Conservation (phyloP, 2,888 invertebrate species). For the Rhaphigaster nebulosa region DNA sequence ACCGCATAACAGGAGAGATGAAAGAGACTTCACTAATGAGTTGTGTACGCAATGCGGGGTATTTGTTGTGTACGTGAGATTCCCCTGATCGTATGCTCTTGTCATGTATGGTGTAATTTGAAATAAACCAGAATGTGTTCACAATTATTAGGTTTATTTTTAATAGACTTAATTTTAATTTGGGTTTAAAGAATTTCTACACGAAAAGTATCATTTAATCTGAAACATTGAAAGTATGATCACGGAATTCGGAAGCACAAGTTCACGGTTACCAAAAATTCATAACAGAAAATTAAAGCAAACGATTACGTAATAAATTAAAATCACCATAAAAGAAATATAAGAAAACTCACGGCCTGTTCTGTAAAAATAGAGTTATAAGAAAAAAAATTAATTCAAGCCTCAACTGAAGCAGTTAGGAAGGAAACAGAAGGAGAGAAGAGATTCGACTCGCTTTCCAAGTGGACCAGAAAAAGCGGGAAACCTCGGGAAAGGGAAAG, state of each 20-base stretch:
- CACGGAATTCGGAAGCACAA: not conserved
- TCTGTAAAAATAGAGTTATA: not conserved
- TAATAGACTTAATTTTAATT: no score
- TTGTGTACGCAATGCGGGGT: no score
- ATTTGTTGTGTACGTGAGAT: no score
- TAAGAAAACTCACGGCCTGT: not conserved
- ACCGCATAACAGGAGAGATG: no score
- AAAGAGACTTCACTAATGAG: no score
- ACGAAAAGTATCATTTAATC: no score
- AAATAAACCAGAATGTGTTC: no score
- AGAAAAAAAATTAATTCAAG: slow-evolving; percentile 32
- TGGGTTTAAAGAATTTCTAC: no score
- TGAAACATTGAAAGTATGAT: no score
- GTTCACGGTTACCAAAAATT: not conserved
- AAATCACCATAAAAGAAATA: not conserved
- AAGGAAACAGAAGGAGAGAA: slow-evolving; percentile 47
- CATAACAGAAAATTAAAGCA: not conserved
- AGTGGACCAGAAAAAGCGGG: slow-evolving; percentile 25
- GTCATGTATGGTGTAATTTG: no score
- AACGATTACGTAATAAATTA: not conserved
- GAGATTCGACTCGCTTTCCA: slow-evolving; percentile 53
- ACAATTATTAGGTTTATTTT: no score
- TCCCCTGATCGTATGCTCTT: no score
- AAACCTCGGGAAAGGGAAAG: slow-evolving; percentile 50
- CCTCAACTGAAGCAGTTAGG: slow-evolving; percentile 32